phyloP scores from a whole-genome alignment of 1,140 invertebrate genomes.

The Drosophila nigrodunni region DNA sequence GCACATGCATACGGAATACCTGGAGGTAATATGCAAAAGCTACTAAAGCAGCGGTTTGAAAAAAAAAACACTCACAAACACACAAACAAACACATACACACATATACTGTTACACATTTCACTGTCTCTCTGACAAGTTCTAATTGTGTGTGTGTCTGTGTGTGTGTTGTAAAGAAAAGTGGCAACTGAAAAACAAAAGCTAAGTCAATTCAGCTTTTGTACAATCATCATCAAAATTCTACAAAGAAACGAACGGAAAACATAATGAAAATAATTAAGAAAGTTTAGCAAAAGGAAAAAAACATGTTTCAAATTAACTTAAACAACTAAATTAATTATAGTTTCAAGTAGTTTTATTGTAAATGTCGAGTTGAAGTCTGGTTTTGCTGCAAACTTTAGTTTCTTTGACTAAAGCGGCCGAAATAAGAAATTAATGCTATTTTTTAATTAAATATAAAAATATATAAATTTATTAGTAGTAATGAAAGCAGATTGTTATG shows the following conservation, averaged over 20 bases:
- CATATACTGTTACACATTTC: no score
- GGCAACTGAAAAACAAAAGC: background rate
- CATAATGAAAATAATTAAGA: background rate
- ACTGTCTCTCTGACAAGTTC: no score
- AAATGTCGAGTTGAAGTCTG: no score
- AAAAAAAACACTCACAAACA: slow-evolving; percentile 16
- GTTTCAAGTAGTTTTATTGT: no score
- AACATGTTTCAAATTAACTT: background rate
- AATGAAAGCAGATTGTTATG: no score
- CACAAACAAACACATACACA: background rate
- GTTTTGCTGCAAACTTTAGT: no score
- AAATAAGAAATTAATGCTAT: no score
- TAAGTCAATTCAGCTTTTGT: background rate
- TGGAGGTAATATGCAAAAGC: slow-evolving; percentile 72
- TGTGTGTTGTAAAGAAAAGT: background rate
- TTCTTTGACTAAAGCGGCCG: no score
- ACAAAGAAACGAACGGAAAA: background rate
- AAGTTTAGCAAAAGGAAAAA: background rate
- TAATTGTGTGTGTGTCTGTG: background rate
- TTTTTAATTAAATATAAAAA: no score
- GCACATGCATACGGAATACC: slow-evolving; percentile 70
- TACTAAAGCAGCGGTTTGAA: slow-evolving; percentile 37
- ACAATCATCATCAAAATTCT: background rate
- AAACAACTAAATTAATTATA: background rate
- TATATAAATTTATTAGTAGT: no score